Base-by-base conservation (phyloP, 1,140 invertebrate species). In the Ceratina calcarata region DNA sequence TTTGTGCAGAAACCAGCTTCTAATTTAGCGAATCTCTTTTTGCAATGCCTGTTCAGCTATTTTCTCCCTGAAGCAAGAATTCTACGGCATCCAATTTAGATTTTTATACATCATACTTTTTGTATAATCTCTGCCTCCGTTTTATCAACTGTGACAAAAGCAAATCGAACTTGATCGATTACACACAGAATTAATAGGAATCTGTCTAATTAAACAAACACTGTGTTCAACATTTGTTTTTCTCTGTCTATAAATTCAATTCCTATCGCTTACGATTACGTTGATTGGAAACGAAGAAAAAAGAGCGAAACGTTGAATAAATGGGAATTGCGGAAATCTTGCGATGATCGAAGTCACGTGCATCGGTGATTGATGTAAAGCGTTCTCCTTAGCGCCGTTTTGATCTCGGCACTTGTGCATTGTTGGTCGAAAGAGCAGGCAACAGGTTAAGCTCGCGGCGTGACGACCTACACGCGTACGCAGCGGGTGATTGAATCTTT, bases 401-500 rank as follows among this genome's bases (percentile, higher is more conserved):
- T 37, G 51, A 13, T 27, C 71, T 53, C 61, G 55, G 75, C 57
- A 78, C 58, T 61, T 55, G 64, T 84, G 74, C 37, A 57, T 37
- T 60, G 51, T 57, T 60, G n/a, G 67, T 45, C 51, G 27, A 51
- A 57, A n/a, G 61, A n/a, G 61, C 64, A 49, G 68, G 82, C 73
- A 85, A 84, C 83, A 81, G 78, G 82, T 84, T 78, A 72, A 67
- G 75, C 68, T 82, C 69, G 69, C 75, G 64, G 57, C 20, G n/a
- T 2, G 20, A n/a, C n/a, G n/a, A n/a, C 4, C 1, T 22, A 12
- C 22, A 37, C 27, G 60, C 60, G 16, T 45, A 45, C 58, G 20
- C 37, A 20, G 10, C 27, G 32, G 20, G 13, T 65, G 22, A 72
- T 72, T 72, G 13, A 64, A 27, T n/a, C 49, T 37, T 65, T 45